These are phyloP conservation scores for Pseudorasbora parva DNA, from an alignment of 2,113 vertebrate genomes.

Conservation along the genomic window DNA sequence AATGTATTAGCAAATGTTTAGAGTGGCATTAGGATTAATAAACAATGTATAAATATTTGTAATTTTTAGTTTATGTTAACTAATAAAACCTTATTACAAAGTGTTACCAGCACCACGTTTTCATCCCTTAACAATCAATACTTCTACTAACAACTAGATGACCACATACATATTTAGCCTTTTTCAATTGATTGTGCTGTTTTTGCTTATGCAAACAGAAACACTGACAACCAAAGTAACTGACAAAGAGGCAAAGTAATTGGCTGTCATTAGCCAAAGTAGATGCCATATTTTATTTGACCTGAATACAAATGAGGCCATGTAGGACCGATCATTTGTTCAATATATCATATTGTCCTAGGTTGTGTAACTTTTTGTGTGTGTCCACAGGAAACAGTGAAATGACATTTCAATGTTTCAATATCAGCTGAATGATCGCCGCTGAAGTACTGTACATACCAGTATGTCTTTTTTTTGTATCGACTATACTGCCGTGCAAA, in stretches of 20 bases:
- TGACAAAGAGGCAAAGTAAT: neutral
- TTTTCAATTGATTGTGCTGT: neutral
- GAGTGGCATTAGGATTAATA: no score
- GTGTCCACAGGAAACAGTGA: no score
- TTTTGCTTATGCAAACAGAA: neutral
- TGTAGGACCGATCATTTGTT: neutral
- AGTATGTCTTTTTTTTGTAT: neutral
- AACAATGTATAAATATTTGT: no score
- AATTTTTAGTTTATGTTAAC: no score
- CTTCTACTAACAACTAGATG: neutral
- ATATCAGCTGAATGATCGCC: neutral
- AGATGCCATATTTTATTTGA: slow-evolving; percentile 16
- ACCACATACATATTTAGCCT: neutral
- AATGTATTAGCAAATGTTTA: no score
- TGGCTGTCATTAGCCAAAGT: neutral
- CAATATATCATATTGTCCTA: neutral
- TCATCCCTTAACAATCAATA: neutral
- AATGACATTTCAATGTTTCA: no score
- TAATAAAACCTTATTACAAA: no score
- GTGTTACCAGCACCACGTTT: neutral
- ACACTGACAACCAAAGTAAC: neutral
- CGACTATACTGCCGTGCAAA: no score
- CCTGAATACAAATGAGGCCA: neutral
- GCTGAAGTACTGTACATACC: neutral
- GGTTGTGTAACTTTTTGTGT: neutral